Conservation (phyloP, 1,140 invertebrate species). For the Lineus longissimus region DNA sequence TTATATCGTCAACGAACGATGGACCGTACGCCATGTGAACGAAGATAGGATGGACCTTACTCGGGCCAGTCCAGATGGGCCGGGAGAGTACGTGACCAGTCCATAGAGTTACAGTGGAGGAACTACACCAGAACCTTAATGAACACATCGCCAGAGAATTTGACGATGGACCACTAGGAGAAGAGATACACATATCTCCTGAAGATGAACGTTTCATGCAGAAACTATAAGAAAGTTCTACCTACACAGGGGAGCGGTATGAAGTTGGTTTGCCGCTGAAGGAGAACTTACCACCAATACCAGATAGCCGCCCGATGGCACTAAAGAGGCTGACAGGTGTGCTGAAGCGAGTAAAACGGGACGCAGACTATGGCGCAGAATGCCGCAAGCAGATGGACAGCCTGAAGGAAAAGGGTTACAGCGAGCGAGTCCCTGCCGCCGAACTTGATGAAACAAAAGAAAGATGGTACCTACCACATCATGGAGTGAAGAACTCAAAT, state of each 20-base stretch:
- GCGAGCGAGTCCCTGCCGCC: not conserved
- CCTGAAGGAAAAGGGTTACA: not conserved
- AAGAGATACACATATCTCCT: not conserved
- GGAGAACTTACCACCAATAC: not conserved
- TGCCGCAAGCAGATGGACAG: not conserved
- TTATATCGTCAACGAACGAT: not conserved
- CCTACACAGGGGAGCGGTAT: not conserved
- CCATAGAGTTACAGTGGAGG: not conserved
- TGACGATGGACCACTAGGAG: not conserved
- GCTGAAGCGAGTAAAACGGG: not conserved
- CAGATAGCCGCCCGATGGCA: not conserved
- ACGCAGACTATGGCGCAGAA: not conserved
- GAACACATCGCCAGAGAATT: not conserved
- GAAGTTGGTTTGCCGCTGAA: not conserved
- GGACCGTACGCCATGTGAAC: conserved; percentile 8
- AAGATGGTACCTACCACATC: not conserved
- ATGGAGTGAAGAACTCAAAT: not conserved
- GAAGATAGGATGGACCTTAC: not conserved
- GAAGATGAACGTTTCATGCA: not conserved
- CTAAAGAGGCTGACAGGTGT: not conserved
- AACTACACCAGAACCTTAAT: not conserved
- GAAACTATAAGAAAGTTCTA: not conserved
- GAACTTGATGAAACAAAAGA: not conserved
- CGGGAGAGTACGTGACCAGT: not conserved
- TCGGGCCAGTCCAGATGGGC: conserved; percentile 4